Base-by-base conservation (phyloP, 2,888 invertebrate species). In the Drosophila mercatorum region DNA sequence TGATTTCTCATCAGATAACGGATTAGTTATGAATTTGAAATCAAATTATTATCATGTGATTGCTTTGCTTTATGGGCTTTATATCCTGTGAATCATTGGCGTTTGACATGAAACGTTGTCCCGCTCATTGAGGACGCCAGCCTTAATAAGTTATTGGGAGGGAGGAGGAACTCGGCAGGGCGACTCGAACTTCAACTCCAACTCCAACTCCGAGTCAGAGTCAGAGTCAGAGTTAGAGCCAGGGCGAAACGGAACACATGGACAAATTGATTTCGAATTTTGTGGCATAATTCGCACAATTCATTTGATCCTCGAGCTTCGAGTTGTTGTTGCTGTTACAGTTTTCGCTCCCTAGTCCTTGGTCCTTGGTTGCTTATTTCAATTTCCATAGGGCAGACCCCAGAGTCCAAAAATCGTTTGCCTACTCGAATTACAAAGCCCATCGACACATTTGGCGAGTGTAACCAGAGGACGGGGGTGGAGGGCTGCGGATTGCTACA, bases 211-310 rank as follows among this genome's bases (percentile, higher is more conserved):
- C 22, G 22, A 22, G 22, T 22, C 22, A 22, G 22, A 22, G 22
- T 22, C 22, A 22, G 22, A 22, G 22, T 1, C 22, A 22, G 38
- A 11, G 26, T 6, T 8, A 28, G 47, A 47, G 46, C 7, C 11
- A n/a, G 22, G 10, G 43, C 49, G 34, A 36, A 46, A 52, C 40
- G 57, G 47, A 68, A 72, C 84, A 83, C 84, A 86, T 85, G 83
- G 56, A 68, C 88, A 91, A 91, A 92, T 91, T 91, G 91, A 90
- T 91, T 91, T 91, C 81, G 81, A 86, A 90, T 91, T 78, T 82
- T 89, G 88, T 83, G 90, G 89, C 89, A 89, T 80, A 88, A 89
- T 91, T 87, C 82, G 76, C 51, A 81, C 80, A 81, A 85, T 90
- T 89, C 83, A 82, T 87, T 88, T 79, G 80, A 81, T 83, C 78